phyloP scores from a whole-genome alignment of 1,140 invertebrate species.

The Phymorhynchus buccinoides region DNA sequence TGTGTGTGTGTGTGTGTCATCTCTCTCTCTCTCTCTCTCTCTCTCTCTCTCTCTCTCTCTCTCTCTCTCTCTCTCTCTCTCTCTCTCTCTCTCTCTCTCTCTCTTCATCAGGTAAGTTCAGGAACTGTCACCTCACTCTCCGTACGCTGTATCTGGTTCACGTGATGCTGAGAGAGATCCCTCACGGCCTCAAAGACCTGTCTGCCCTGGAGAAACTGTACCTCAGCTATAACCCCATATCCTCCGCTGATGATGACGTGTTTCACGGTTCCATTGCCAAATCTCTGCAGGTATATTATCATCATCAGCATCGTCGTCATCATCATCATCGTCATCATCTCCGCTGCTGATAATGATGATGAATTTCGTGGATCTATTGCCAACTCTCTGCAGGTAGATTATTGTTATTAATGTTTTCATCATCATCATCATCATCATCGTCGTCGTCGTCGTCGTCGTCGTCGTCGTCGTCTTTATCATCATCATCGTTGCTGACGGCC shows the following conservation, averaged over 20 bases:
- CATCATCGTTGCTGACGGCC: background rate
- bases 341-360: conserved; percentile 15
- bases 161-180: conserved; percentile 29
- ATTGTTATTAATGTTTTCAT: too few relatives aligned
- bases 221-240: conserved; percentile 38
- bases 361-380: conserved; percentile 30
- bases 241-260: conserved; percentile 26
- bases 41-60: too few relatives aligned
- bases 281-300: conserved; percentile 32
- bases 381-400: conserved; percentile 14
- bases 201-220: conserved; percentile 33
- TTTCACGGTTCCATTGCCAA: conserved; percentile 21
- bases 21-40: too few relatives aligned
- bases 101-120: conserved; percentile 16
- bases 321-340: background rate
- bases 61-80: too few relatives aligned
- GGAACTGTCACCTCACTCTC: conserved; percentile 1
- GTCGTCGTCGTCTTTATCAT: background rate
- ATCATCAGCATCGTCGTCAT: background rate
- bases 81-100: too few relatives aligned
- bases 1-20: background rate
- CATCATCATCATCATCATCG: background rate
- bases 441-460: background rate
- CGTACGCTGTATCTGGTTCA: conserved; percentile 28
- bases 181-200: conserved; percentile 12